Base-by-base conservation (phyloP, 2,797 vertebrate genomes). In the Crenichthys baileyi region DNA sequence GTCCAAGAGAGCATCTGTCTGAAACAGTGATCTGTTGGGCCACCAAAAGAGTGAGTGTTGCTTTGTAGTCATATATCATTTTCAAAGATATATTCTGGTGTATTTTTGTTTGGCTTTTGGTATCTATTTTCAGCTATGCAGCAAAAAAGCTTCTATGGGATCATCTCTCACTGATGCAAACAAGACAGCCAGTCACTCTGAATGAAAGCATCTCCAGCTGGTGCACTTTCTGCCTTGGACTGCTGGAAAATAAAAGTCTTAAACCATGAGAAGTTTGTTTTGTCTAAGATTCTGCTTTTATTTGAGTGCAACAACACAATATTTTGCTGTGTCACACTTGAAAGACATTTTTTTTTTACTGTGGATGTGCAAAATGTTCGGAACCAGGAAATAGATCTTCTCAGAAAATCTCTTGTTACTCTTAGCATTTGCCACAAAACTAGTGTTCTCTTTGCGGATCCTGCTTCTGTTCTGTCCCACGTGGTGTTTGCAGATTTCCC, bases 191-290 rank as follows among this genome's bases (percentile, higher is more conserved):
- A 76, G 83, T 81, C 81, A 82, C 76, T 79, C 71, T 67, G 75
- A 75, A 91, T 92, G 79, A 92, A 90, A 88, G 87, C 63, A 20
- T 53, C 85, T 86, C 83, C 86, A 88, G 84, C 81, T 84, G 84
- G 74, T 81, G 84, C 44, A 29, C 79, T 82, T 55, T 56, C 77
- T 61, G 82, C 78, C 76, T 87, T 73, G 78, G 70, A 77, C 83
- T 84, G 71, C 61, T 67, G 65, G 70, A 87, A 87, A 83, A 78
- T 75, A 80, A 79, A 86, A 78, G 77, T 78, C 73, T 58, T 63
- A 84, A 79, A 83, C 77, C 78, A 68, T 81, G 84, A 84, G 84
- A 87, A 83, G 73, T 87, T 89, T 65, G 75, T 46, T 16, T 63
- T 83, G 78, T 78, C 77, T 63, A 74, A 79, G 63, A 56, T 61